Evolutionary conservation across 2,797 vertebrate species (phyloP), one percentile per base, ranked within the genome.

Genomic region (Sparus aurata): DNA sequence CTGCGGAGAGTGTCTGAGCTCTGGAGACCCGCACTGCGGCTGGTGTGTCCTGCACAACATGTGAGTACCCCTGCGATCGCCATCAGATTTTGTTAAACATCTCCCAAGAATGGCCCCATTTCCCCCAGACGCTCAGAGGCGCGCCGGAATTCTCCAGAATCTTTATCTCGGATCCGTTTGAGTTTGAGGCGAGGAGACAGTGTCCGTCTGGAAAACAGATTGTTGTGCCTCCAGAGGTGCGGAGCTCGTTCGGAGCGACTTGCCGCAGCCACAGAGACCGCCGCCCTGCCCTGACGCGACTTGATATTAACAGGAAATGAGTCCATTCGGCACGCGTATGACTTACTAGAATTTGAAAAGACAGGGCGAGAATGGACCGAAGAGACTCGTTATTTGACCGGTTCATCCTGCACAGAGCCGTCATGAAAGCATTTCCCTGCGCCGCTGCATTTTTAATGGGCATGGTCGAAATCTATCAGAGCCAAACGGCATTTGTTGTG

Each of bases 41-140:
- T 99, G 98, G 98, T 99, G 98, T 89, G 95, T 97, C n/a, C 97
- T 99, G 54, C 98, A 99, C 82, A 98, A 98, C 91, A 96, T 96
- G 98, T 99, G 92, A 98, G 98, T 99, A 61, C 12, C 58, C 50
- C 54, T 30, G 2, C n/a, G 54, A 0, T 50, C 27, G 7, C 25
- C 72, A 5, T 47, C 52, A 70, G 17, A 57, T 52, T 55, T 49
- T 68, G 1, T 60, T 16, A 8, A 49, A 50, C 41, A 17, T 69
- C 22, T 64, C 41, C 17, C 22, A 17, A 46, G 25, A 74, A 58
- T 23, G 52, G 12, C 53, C 25, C 0, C n/a, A 1, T n/a, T 61
- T 62, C 20, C 45, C 30, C 12, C 43, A 2, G 12, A 43, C 12
- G 1, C 41, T n/a, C 20, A 65, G 59, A 34, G 54, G 30, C 57